phyloP scores from a whole-genome alignment of 2,113 vertebrate genomes.

The Amphiprion ocellaris region DNA sequence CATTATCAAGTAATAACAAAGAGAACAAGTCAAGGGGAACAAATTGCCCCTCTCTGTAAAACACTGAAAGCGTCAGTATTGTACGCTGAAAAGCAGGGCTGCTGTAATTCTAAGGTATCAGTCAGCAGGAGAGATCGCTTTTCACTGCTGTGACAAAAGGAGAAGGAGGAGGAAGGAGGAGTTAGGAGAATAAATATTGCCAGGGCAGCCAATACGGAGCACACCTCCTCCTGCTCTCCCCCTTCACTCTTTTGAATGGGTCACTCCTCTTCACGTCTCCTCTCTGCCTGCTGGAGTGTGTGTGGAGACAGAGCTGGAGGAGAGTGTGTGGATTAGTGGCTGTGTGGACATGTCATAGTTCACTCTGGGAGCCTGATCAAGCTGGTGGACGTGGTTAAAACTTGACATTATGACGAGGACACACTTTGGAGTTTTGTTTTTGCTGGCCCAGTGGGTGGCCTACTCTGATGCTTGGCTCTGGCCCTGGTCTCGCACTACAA shows the following conservation, averaged over 20 bases:
- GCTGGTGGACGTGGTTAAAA: slow-evolving; percentile 54
- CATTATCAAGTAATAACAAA: slow-evolving; percentile 55
- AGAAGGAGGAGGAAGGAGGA: slow-evolving; percentile 72
- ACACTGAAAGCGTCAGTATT: slow-evolving; percentile 65
- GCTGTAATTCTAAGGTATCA: slow-evolving; percentile 77
- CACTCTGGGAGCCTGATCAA: slow-evolving; percentile 61
- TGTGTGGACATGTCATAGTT: slow-evolving; percentile 78
- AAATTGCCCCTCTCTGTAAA: slow-evolving; percentile 56
- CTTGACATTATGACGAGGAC: slow-evolving; percentile 64
- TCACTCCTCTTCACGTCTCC: slow-evolving; percentile 81
- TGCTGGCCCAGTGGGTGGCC: slow-evolving; percentile 78
- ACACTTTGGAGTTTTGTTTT: slow-evolving; percentile 73
- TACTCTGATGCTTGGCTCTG: slow-evolving; percentile 78
- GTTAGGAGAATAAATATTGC: slow-evolving; percentile 71
- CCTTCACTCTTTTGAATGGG: slow-evolving; percentile 72
- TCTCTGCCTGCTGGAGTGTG: slow-evolving; percentile 64
- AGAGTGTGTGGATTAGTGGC: slow-evolving; percentile 60
- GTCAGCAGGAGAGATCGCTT: slow-evolving; percentile 77
- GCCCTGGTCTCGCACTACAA: slow-evolving; percentile 47
- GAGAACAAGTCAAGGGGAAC: slow-evolving; percentile 49
- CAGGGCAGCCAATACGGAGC: slow-evolving; percentile 73
- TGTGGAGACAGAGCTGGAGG: slow-evolving; percentile 68
- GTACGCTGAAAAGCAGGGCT: slow-evolving; percentile 64
- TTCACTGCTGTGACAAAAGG: slow-evolving; percentile 82
- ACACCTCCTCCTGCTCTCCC: slow-evolving; percentile 61